Conservation (phyloP, 2,888 invertebrate genomes). For the Orthosia gracilis region DNA sequence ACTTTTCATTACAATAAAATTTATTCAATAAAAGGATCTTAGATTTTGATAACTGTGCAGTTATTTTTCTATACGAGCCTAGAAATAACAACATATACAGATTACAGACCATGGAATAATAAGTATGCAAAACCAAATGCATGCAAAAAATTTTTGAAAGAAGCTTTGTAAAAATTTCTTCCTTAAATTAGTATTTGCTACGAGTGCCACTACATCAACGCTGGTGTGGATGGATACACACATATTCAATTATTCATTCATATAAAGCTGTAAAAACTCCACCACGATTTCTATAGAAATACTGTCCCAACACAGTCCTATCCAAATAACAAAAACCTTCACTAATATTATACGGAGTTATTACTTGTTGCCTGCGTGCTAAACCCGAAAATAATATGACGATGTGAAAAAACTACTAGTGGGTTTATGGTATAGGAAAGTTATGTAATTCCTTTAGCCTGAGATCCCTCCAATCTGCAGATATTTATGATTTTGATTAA, state of each 20-base stretch:
- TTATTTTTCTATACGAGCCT: too few relatives aligned
- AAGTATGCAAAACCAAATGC: neutral
- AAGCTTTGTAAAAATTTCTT: neutral
- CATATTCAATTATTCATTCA: neutral
- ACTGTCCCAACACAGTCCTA: constrained; percentile 41
- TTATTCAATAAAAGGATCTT: too few relatives aligned
- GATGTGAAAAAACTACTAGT: constrained; percentile 46
- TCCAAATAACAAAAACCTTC: constrained; percentile 53
- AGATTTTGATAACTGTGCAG: too few relatives aligned
- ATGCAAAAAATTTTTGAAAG: neutral
- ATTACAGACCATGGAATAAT: neutral
- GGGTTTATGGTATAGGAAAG: constrained; percentile 35
- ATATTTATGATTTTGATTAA: too few relatives aligned
- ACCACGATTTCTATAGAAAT: constrained; percentile 14
- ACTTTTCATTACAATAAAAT: neutral
- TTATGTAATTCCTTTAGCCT: constrained; percentile 64
- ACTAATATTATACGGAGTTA: constrained; percentile 44
- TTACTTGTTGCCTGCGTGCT: constrained; percentile 40
- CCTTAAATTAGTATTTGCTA: too few relatives aligned
- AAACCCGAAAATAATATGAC: constrained; percentile 53
- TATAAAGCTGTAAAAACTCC: constrained; percentile 19
- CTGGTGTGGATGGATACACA: constrained; percentile 2
- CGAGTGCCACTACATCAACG: neutral
- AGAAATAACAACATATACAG: neutral
- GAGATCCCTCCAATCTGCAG: too few relatives aligned